Percentiles rank a stretch among this genome's conserved stretches.
These are phyloP conservation scores for Agrochola circellaris DNA, from an alignment of 2,888 invertebrate species.

Conservation along the genomic window DNA sequence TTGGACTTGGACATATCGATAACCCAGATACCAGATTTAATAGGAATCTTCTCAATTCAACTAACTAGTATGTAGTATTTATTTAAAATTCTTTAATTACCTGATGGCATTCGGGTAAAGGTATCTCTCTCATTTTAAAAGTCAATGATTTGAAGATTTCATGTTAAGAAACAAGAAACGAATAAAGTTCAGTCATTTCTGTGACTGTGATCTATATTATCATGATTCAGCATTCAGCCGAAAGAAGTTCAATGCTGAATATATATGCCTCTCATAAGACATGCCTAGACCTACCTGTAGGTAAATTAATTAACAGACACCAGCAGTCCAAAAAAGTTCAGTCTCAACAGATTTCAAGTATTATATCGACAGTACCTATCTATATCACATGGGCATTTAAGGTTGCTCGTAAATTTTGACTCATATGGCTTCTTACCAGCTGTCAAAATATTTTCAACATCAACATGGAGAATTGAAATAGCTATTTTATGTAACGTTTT, in stretches of 20 bases:
- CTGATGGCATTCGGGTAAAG: neutral
- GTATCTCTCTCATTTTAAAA: neutral
- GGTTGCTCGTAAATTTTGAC: constrained; percentile 5
- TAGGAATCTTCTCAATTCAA: constrained; percentile 19
- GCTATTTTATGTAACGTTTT: constrained; percentile 2
- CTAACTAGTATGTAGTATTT: neutral
- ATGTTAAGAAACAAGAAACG: neutral
- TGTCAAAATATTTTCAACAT: constrained; percentile 14
- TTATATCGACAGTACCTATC: neutral
- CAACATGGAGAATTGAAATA: neutral
- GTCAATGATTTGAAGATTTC: neutral
- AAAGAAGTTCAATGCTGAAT: neutral
- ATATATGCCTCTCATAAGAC: neutral
- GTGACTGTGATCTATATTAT: neutral
- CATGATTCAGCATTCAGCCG: neutral
- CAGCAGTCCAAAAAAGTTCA: neutral
- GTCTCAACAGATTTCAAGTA: neutral
- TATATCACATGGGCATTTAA: neutral
- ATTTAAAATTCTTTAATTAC: neutral
- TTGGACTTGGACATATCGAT: constrained; percentile 55
- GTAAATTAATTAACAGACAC: neutral
- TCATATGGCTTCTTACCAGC: constrained; percentile 9
- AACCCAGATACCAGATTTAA: constrained; percentile 45
- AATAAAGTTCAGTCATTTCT: neutral
- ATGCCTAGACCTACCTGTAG: neutral